Evolutionary conservation across 2,888 invertebrate species (phyloP).

Genomic region (Leptothorax acervorum): DNA sequence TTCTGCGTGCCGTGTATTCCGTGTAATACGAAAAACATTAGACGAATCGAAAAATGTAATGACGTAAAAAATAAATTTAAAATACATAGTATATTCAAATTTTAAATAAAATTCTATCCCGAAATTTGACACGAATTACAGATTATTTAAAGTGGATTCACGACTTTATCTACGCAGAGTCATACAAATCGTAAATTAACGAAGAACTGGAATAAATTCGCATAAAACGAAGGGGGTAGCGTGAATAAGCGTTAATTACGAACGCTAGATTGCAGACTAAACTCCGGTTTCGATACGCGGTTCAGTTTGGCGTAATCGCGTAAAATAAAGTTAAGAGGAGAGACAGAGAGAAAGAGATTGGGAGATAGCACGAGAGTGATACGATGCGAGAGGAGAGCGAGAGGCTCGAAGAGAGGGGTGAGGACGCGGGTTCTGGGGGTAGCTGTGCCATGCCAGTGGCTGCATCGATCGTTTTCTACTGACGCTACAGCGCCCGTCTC

Average conservation of each 20-base stretch:
- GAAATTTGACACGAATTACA: not conserved
- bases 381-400: constrained; percentile 22
- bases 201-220: not conserved
- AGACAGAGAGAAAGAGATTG: constrained; percentile 33
- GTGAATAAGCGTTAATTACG: not conserved
- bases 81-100: not conserved
- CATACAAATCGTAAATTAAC: not conserved
- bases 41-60: not conserved
- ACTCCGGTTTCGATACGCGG: constrained; percentile 2
- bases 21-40: not conserved
- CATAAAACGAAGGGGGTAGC: not conserved
- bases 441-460: constrained; percentile 80
- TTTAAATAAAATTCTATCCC: not conserved
- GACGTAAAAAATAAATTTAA: not conserved
- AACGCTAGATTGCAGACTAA: not conserved
- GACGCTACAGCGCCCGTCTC: constrained; percentile 59
- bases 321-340: constrained; percentile 26
- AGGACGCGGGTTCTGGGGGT: constrained; percentile 66
- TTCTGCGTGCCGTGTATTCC: not conserved
- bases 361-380: constrained; percentile 41
- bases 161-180: not conserved
- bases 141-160: not conserved
- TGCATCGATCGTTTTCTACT: constrained; percentile 80
- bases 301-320: not conserved
- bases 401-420: constrained; percentile 32